Evolutionary conservation across 2,797 vertebrate species (phyloP).

Genomic region (Acanthiza pusilla): DNA sequence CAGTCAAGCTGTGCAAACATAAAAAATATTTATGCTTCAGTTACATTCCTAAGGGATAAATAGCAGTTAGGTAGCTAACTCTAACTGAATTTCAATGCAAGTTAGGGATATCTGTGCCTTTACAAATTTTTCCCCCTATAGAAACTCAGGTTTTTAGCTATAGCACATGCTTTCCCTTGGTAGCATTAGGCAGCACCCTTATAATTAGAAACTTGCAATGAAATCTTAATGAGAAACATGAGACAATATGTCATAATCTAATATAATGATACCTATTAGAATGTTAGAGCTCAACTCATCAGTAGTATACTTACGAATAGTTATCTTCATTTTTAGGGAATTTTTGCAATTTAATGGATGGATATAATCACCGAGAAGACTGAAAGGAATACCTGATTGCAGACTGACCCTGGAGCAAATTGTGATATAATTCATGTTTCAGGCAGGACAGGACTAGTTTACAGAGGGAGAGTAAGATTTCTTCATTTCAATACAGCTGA

Average conservation of each 20-base stretch:
- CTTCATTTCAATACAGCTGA: neutral
- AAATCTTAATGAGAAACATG: slow-evolving; percentile 60
- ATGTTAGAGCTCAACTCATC: slow-evolving; percentile 48
- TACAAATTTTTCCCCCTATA: neutral
- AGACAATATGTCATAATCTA: slow-evolving; percentile 62
- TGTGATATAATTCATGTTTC: slow-evolving; percentile 24
- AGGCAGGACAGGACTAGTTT: neutral
- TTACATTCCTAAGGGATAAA: neutral
- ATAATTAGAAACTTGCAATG: slow-evolving; percentile 58
- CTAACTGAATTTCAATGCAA: slow-evolving; percentile 14
- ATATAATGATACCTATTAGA: slow-evolving; percentile 59
- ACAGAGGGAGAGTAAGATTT: neutral
- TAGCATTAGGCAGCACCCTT: neutral
- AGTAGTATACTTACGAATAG: slow-evolving; percentile 34
- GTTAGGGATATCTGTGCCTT: neutral
- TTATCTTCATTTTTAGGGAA: slow-evolving; percentile 41
- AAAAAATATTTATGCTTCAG: neutral
- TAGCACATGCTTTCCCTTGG: neutral
- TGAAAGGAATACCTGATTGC: slow-evolving; percentile 42
- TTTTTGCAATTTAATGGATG: slow-evolving; percentile 57
- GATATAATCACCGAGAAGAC: slow-evolving; percentile 33
- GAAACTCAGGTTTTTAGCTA: neutral
- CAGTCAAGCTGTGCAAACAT: neutral
- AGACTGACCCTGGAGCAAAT: slow-evolving; percentile 27
- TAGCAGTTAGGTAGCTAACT: neutral